phyloP scores from a whole-genome alignment of 1,140 invertebrate genomes.

The Chironomus striatipennis region DNA sequence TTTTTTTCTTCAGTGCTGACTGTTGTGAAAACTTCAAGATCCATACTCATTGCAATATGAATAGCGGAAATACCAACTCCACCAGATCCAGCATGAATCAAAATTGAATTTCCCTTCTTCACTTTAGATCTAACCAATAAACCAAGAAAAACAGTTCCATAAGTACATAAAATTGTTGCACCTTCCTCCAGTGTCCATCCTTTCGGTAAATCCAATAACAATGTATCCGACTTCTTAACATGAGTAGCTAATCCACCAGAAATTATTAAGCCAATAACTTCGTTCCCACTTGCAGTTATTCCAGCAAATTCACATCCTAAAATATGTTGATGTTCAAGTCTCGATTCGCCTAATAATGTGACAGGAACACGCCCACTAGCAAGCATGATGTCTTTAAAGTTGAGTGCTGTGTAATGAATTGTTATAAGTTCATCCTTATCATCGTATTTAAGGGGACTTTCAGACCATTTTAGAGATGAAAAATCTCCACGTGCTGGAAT shows the following conservation, averaged over 20 bases:
- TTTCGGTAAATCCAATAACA: conserved; percentile 43
- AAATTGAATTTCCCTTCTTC: conserved; percentile 52
- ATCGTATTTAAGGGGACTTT: conserved; percentile 42
- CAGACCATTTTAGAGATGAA: conserved; percentile 70
- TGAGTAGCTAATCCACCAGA: not conserved
- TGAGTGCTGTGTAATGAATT: conserved; percentile 53
- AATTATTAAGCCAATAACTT: not conserved
- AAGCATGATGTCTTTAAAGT: conserved; percentile 65
- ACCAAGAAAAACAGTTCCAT: conserved; percentile 51
- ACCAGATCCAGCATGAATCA: conserved; percentile 66
- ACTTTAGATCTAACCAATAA: conserved; percentile 56
- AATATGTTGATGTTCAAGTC: conserved; percentile 48
- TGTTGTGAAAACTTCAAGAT: conserved; percentile 52
- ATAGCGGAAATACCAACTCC: conserved; percentile 71
- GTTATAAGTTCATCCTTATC: conserved; percentile 40
- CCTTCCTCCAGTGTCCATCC: conserved; percentile 51
- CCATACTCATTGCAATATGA: conserved; percentile 50
- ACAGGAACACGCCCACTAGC: conserved; percentile 55
- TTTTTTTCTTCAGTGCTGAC: conserved; percentile 41
- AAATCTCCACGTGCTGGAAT: conserved; percentile 67
- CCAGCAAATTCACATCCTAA: conserved; percentile 57
- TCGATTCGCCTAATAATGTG: conserved; percentile 44
- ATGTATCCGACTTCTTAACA: conserved; percentile 41
- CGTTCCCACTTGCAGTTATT: conserved; percentile 38
- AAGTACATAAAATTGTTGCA: conserved; percentile 52